Evolutionary conservation across 2,113 vertebrate genomes (phyloP), one percentile per base, ranked within the genome.

Genomic region (Pogonocichla stellata): DNA sequence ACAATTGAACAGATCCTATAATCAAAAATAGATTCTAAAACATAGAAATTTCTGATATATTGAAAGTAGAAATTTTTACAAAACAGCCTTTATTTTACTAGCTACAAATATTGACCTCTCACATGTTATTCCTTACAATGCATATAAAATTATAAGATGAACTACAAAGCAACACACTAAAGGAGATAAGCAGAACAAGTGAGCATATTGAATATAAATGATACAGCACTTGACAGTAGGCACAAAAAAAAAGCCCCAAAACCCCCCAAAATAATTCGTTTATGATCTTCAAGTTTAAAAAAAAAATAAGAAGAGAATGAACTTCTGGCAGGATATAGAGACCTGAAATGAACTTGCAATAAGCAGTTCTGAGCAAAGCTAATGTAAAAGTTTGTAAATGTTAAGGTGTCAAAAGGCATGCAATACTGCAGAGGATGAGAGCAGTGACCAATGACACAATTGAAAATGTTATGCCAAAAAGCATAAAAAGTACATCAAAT

Each of bases 221-320:
- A 62, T 57, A 29, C 3, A 48, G 8, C 1, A 19, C 5, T 64
- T 80, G 38, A 64, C 4, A 60, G 11, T 3, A 83, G 8, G 24
- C 12, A 42, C 5, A 16, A n/a, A 25, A 40, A 15, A 34, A 15
- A 16, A 6, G 40, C 40, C 4, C 8, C 7, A 47, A 48, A 10
- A 28, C 5, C 4, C 1, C 2, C 4, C 3, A 7, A 36, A 50
- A 29, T 6, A 45, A 22, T 8, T 17, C 7, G 45, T 80, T 57
- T 24, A 33, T 28, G 43, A 86, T 13, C 3, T 28, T 47, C 19
- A 42, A 47, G 12, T 24, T 36, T 66, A 71, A 20, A 8, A 66
- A 72, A 71, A 18, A 7, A n/a, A 43, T 15, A 24, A 54, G 0
- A 15, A 9, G 6, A 64, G 2, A 7, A 25, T 62, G 1, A 56